These are phyloP conservation scores for Notothenia rossii DNA, from an alignment of 2,113 vertebrate genomes.

Conservation along the genomic window DNA sequence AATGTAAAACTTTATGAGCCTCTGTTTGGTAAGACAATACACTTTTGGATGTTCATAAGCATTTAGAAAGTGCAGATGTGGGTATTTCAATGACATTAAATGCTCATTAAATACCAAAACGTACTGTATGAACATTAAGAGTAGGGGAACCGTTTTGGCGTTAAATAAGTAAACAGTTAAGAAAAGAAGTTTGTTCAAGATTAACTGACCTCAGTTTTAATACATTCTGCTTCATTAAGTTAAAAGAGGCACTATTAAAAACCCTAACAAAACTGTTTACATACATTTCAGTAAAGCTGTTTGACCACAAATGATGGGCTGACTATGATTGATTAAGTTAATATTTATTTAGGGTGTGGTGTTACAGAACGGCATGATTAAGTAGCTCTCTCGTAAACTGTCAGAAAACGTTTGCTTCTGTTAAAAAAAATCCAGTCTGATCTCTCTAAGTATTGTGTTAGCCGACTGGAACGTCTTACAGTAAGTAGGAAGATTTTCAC, in stretches of 20 bases:
- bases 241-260: constrained; percentile 45
- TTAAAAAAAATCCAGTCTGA: constrained; percentile 61
- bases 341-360: constrained; percentile 82
- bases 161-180: neutral
- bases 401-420: constrained; percentile 70
- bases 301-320: constrained; percentile 74
- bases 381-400: constrained; percentile 75
- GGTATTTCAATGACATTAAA: neutral
- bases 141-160: neutral
- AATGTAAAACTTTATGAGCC: constrained; percentile 21
- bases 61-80: neutral
- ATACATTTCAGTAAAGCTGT: constrained; percentile 69
- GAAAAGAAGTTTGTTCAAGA: neutral
- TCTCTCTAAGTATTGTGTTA: constrained; percentile 50
- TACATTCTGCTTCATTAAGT: constrained; percentile 16
- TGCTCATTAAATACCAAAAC: neutral
- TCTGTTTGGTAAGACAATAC: neutral
- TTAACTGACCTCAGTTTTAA: neutral
- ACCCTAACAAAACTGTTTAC: constrained; percentile 39
- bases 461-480: constrained; percentile 58
- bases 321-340: constrained; percentile 84
- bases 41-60: neutral
- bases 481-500: constrained; percentile 46
- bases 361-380: constrained; percentile 71
- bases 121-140: neutral